phyloP scores from a whole-genome alignment of 2,113 vertebrate species.

The Gulo gulo region DNA sequence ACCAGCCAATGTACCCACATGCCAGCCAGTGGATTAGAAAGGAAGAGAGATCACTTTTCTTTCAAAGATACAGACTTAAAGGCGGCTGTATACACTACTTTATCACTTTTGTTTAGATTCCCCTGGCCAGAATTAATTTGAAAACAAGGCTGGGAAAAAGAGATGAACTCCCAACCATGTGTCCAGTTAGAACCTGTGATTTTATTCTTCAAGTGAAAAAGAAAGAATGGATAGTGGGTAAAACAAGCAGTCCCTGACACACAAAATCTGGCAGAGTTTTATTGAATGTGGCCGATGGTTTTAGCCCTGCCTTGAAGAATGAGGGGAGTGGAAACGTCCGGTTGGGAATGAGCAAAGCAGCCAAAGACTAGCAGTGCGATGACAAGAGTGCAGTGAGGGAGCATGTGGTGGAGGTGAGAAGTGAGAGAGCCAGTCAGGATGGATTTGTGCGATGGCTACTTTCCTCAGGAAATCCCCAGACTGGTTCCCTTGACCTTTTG shows the following conservation, averaged over 20 bases:
- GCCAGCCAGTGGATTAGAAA: not conserved
- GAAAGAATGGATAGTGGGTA: not conserved
- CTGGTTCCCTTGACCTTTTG: not conserved
- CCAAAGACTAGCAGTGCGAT: not conserved
- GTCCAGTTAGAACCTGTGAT: not conserved
- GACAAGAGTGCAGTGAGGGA: not conserved
- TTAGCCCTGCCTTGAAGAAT: not conserved
- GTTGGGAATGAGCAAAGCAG: not conserved
- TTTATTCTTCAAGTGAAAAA: not conserved
- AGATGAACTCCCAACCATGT: not conserved
- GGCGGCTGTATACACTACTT: not conserved
- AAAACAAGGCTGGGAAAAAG: not conserved
- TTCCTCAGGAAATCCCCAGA: not conserved
- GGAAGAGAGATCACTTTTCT: not conserved
- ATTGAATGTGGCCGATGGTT: not conserved
- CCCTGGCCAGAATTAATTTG: not conserved
- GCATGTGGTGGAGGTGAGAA: not conserved
- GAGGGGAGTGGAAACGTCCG: not conserved
- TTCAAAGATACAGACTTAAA: not conserved
- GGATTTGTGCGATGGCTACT: not conserved
- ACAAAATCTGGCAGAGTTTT: not conserved
- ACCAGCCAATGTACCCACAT: not conserved
- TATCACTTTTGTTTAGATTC: not conserved
- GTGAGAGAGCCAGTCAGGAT: accelerated
- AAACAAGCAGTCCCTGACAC: not conserved